A percentile compares a stretch with the other conserved stretches of the same genome.
Conservation (phyloP, 2,797 vertebrate species). For the Takifugu ocellatus region DNA sequence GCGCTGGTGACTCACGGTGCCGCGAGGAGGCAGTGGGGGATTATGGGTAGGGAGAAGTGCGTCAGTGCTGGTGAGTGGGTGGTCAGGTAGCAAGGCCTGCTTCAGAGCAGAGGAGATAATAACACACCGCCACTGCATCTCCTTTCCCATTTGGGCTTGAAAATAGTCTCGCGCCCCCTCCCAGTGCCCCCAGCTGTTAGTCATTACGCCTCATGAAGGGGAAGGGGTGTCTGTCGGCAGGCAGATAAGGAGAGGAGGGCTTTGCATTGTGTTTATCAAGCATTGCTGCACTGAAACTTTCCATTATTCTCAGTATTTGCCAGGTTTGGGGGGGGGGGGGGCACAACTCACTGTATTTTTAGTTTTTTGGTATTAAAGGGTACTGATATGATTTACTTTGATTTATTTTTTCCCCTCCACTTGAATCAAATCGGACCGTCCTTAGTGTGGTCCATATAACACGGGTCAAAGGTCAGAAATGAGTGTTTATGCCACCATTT, state of each 20-base stretch:
- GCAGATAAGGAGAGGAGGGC: conserved; percentile 50
- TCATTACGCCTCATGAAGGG: conserved; percentile 48
- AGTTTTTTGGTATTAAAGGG: too few relatives aligned
- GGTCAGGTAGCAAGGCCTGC: conserved; percentile 63
- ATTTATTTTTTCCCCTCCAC: too few relatives aligned
- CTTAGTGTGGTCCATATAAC: too few relatives aligned
- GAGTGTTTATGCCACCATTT: too few relatives aligned
- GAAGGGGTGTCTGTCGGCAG: conserved; percentile 49
- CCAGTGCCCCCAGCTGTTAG: conserved; percentile 62
- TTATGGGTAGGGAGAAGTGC: conserved; percentile 41
- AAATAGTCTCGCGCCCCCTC: conserved; percentile 50
- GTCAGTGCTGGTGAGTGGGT: conserved; percentile 67
- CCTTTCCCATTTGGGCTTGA: conserved; percentile 54
- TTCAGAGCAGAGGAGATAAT: conserved; percentile 60
- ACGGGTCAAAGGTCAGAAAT: too few relatives aligned
- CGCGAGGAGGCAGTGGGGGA: conserved; percentile 20
- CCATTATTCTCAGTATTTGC: conserved; percentile 6
- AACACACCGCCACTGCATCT: conserved; percentile 58
- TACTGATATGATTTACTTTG: too few relatives aligned
- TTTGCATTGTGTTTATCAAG: conserved; percentile 13
- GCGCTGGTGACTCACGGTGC: conserved; percentile 47
- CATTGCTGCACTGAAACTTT: conserved; percentile 25
- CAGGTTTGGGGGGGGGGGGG: too few relatives aligned
- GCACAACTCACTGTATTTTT: too few relatives aligned
- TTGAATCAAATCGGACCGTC: too few relatives aligned